Evolutionary conservation across 2,113 vertebrate species (phyloP), one percentile per base, ranked within the genome.

Genomic region (Otolemur garnettii): DNA sequence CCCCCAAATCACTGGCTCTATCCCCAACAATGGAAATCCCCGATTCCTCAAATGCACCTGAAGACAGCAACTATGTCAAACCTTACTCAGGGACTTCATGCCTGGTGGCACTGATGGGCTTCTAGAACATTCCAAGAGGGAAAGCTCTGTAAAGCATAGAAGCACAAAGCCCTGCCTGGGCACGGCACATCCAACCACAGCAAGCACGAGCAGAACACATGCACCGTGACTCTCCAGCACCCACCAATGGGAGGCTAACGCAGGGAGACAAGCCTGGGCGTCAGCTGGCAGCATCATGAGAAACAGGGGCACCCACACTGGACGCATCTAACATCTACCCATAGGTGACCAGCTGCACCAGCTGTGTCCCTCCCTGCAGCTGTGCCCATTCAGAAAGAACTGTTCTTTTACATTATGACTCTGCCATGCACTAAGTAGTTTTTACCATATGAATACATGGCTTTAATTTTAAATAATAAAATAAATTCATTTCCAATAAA

Each of bases 371-470:
- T 5, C 59, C 93, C 35, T 0, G 4, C 4, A 4, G 45, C 71
- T 7, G 10, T 12, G 68, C 59, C 62, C 3, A 10, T 22, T 45
- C 13, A 4, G 68, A 33, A 60, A 35, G 55, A 30, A 17, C 4
- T 1, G 7, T 4, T 11, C 57, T 7, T 69, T 28, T 7, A 12
- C 0, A 0, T 0, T 0, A 24, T 0, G 17, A 64, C 50, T 77
- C 33, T 1, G 18, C 17, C 0, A 9, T 0, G n/a, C 50, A 60
- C 77, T 21, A 2, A n/a, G 7, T 7, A n/a, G 4, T 2, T 57
- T 6, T 3, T 21, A 8, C 12, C 42, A 4, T 5, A 0, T 0
- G 7, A 53, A 75, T 7, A 26, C 9, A 2, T 0, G 21, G 3
- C 53, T 50, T 80, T 13, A 12, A 11, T 30, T 19, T 38, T 59